Percentiles rank a stretch among this genome's conserved stretches.
Evolutionary conservation across 2,888 invertebrate species (phyloP).

Genomic region (Lasioglossum oenotherae): DNA sequence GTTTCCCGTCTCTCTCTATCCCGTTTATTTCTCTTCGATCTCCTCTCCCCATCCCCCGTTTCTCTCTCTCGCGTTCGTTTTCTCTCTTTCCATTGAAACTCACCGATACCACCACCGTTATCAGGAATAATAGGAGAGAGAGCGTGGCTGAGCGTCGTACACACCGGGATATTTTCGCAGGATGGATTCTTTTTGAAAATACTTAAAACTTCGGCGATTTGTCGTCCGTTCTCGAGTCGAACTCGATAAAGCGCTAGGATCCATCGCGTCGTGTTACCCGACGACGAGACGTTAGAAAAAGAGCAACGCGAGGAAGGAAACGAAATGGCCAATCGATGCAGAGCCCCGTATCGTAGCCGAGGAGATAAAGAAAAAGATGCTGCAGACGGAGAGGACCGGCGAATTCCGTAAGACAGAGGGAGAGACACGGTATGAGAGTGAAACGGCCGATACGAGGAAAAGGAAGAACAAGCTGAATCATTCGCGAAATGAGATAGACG

Average conservation of each 20-base stretch:
- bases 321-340: slow-evolving; percentile 58
- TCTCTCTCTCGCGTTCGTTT: not conserved
- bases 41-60: not conserved
- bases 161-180: slow-evolving; percentile 73
- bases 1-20: slow-evolving; percentile 41
- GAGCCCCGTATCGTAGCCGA: slow-evolving; percentile 3
- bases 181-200: slow-evolving; percentile 78
- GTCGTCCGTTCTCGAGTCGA: slow-evolving; percentile 73
- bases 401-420: not conserved
- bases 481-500: slow-evolving; percentile 26
- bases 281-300: slow-evolving; percentile 32
- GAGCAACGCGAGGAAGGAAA: slow-evolving; percentile 15
- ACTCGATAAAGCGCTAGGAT: slow-evolving; percentile 69
- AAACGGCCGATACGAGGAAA: slow-evolving; percentile 4
- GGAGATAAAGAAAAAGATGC: slow-evolving; percentile 43
- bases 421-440: not conserved
- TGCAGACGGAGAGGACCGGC: not conserved
- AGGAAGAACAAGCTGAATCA: slow-evolving; percentile 24
- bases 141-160: slow-evolving; percentile 16
- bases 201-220: slow-evolving; percentile 81
- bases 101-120: slow-evolving; percentile 26
- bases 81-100: slow-evolving; percentile 16
- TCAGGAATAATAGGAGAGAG: slow-evolving; percentile 19
- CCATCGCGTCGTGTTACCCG: slow-evolving; percentile 52
- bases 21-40: slow-evolving; percentile 14